These are phyloP conservation scores for Candidula unifasciata DNA, from an alignment of 2,888 invertebrate genomes.

Conservation along the genomic window DNA sequence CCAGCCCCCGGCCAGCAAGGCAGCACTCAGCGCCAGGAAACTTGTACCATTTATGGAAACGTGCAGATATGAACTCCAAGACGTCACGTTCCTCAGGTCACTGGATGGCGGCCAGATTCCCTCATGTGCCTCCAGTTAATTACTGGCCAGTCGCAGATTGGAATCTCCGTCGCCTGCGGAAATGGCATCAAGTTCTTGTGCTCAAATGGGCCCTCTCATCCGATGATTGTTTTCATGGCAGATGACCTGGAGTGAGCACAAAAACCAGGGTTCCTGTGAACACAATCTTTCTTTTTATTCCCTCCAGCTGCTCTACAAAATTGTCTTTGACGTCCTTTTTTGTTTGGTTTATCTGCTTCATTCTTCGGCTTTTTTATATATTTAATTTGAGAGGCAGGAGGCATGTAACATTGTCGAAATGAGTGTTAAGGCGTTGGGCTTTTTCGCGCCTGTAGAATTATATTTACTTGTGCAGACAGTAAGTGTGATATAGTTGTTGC, in stretches of 20 bases:
- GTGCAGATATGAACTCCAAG: neutral
- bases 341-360: too few relatives aligned
- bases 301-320: neutral
- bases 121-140: slow-evolving; percentile 7
- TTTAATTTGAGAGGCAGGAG: too few relatives aligned
- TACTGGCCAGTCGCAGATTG: neutral
- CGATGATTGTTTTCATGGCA: neutral
- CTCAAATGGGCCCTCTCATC: neutral
- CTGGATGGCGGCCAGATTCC: neutral
- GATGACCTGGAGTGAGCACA: neutral
- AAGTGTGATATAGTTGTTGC: too few relatives aligned
- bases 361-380: too few relatives aligned
- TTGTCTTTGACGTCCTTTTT: slow-evolving; percentile 9
- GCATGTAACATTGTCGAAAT: too few relatives aligned
- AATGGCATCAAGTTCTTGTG: too few relatives aligned
- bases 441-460: too few relatives aligned
- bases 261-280: neutral
- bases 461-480: too few relatives aligned
- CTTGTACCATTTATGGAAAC: too few relatives aligned
- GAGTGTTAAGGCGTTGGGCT: too few relatives aligned
- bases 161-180: neutral
- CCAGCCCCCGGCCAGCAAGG: neutral
- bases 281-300: neutral
- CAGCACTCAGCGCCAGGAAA: neutral
- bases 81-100: slow-evolving; percentile 14